Percentiles rank a stretch among this genome's conserved stretches.
phyloP scores from a whole-genome alignment of 1,140 invertebrate species.

The Meteorus sp. region DNA sequence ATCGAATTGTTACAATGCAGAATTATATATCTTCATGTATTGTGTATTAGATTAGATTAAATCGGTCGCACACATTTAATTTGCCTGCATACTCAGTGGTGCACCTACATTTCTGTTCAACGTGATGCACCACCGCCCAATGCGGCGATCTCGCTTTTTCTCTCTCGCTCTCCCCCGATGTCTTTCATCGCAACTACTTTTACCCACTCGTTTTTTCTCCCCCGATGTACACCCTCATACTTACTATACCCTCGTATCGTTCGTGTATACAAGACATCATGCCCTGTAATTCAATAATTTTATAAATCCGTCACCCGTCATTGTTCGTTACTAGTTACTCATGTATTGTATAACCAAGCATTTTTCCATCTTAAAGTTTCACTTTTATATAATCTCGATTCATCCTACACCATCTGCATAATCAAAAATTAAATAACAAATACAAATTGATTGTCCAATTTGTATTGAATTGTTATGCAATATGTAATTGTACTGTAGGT shows the following conservation, averaged over 20 bases:
- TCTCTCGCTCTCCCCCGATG: not conserved
- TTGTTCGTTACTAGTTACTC: not conserved
- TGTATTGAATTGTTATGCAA: no score
- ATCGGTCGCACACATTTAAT: not conserved
- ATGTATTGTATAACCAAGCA: no score
- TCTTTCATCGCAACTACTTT: slow-evolving; percentile 3
- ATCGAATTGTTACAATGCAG: no score
- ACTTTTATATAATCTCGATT: not conserved
- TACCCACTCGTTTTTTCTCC: not conserved
- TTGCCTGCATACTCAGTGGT: slow-evolving; percentile 4
- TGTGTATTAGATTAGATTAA: not conserved
- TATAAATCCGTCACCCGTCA: slow-evolving; percentile 10
- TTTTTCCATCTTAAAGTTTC: not conserved
- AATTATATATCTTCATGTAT: no score
- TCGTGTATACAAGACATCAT: slow-evolving; percentile 9
- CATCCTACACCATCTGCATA: no score
- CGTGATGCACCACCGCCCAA: slow-evolving; percentile 35
- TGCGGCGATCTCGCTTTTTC: slow-evolving; percentile 29
- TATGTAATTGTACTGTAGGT: no score
- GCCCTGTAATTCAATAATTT: slow-evolving; percentile 32
- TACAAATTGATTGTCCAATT: no score
- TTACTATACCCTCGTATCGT: not conserved
- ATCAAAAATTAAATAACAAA: no score
- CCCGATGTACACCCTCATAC: not conserved
- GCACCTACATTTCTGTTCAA: slow-evolving; percentile 6